Percentiles rank a stretch among this genome's conserved stretches.
These are phyloP conservation scores for Leptopterna dolabrata DNA, from an alignment of 2,888 invertebrate genomes.

Conservation along the genomic window DNA sequence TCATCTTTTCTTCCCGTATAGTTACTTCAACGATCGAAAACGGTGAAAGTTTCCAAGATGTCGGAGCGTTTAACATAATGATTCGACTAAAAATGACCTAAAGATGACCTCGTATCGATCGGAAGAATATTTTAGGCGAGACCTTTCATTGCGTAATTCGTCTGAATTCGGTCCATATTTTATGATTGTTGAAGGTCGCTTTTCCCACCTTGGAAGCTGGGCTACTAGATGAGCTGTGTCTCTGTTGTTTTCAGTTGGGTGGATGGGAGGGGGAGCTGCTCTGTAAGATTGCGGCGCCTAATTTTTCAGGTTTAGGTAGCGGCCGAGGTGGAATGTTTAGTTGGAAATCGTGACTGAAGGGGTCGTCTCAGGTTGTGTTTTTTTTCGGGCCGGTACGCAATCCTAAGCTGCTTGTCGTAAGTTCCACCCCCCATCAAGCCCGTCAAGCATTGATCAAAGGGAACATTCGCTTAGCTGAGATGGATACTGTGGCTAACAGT, in stretches of 20 bases:
- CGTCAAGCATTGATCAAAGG: too few species aligned
- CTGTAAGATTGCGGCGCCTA: not conserved
- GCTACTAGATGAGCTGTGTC: too few species aligned
- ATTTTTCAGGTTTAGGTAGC: not conserved
- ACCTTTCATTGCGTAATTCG: too few species aligned
- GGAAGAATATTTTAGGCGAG: too few species aligned
- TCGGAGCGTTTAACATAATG: not conserved
- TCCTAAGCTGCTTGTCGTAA: not conserved
- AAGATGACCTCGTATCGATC: too few species aligned
- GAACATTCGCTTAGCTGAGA: too few species aligned
- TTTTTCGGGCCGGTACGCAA: not conserved
- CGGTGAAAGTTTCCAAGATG: not conserved
- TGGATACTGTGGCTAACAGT: too few species aligned
- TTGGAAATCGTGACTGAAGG: not conserved
- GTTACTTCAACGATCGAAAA: not conserved
- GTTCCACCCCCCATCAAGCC: not conserved
- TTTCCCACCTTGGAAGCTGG: too few species aligned
- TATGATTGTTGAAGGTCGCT: too few species aligned
- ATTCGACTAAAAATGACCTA: not conserved
- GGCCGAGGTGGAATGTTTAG: not conserved
- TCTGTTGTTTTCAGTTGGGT: too few species aligned
- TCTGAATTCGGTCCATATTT: too few species aligned
- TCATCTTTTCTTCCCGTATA: not conserved
- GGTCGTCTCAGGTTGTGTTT: not conserved
- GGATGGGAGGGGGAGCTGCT: too few species aligned